Percentiles rank a stretch among this genome's conserved stretches.
Conservation (phyloP, 2,113 vertebrate species). For the Notarius lentiginosus region DNA sequence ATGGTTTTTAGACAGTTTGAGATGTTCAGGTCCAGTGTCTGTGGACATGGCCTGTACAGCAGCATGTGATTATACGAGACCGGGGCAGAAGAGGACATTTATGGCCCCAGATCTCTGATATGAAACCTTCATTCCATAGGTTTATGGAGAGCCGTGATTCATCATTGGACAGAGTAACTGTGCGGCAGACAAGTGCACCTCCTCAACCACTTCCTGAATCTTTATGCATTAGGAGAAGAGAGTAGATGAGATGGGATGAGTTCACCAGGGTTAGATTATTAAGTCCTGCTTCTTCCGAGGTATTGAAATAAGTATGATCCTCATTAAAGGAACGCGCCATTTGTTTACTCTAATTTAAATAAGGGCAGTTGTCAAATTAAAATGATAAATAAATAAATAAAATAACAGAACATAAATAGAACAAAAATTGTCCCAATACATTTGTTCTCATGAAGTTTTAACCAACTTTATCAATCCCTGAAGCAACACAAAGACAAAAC, state of each 20-base stretch:
- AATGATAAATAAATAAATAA: neutral
- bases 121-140: slow-evolving; percentile 57
- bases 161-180: slow-evolving; percentile 42
- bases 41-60: slow-evolving; percentile 45
- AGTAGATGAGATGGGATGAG: slow-evolving; percentile 15
- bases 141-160: slow-evolving; percentile 48
- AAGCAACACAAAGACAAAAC: neutral
- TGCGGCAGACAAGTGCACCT: slow-evolving; percentile 37
- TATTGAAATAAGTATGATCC: slow-evolving; percentile 38
- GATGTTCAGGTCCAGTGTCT: slow-evolving; percentile 37
- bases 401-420: neutral
- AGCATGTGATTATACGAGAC: slow-evolving; percentile 50
- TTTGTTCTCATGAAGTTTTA: neutral
- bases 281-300: neutral
- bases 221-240: slow-evolving; percentile 37
- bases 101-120: slow-evolving; percentile 47
- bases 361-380: neutral
- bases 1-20: slow-evolving; percentile 25
- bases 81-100: slow-evolving; percentile 48
- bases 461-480: neutral
- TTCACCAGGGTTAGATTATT: slow-evolving; percentile 7
- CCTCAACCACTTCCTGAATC: slow-evolving; percentile 45
- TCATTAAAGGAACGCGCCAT: neutral
- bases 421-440: neutral
- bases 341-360: neutral